A percentile compares a stretch with the other conserved stretches of the same genome.
These are phyloP conservation scores for Phrynosoma platyrhinos DNA, from an alignment of 2,113 vertebrate species.

Conservation along the genomic window DNA sequence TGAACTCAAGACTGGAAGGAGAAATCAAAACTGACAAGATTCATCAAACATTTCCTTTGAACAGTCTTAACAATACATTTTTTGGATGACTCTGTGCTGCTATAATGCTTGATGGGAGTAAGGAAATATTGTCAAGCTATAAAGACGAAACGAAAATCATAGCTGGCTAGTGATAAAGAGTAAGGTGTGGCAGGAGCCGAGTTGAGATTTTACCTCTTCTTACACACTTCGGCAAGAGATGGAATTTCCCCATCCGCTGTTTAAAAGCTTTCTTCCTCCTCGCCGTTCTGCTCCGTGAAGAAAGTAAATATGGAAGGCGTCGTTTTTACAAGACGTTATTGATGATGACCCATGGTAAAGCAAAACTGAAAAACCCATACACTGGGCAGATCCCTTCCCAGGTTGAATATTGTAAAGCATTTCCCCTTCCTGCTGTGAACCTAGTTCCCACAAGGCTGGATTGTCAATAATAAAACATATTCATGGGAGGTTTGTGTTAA, in stretches of 20 bases:
- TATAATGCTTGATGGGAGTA: not conserved
- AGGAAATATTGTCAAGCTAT: not conserved
- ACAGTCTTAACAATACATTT: not conserved
- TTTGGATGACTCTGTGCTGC: not conserved
- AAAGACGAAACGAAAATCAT: not conserved
- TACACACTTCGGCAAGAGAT: not conserved
- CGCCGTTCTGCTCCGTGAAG: too few relatives aligned
- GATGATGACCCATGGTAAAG: not conserved
- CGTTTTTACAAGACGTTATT: not conserved
- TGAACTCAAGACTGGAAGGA: not conserved
- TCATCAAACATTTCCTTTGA: not conserved
- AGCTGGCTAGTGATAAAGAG: not conserved
- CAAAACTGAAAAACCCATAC: not conserved
- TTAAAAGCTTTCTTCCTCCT: not conserved
- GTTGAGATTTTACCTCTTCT: not conserved
- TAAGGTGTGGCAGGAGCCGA: too few relatives aligned
- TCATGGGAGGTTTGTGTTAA: not conserved
- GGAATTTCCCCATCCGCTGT: not conserved
- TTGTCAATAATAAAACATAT: not conserved
- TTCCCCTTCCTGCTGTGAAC: not conserved
- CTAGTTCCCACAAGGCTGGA: not conserved
- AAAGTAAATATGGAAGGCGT: constrained; percentile 16
- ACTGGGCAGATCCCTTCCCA: not conserved
- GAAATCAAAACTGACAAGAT: not conserved
- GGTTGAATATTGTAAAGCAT: not conserved